These are phyloP conservation scores for Mimas tiliae DNA, from an alignment of 2,888 invertebrate species.

Conservation along the genomic window DNA sequence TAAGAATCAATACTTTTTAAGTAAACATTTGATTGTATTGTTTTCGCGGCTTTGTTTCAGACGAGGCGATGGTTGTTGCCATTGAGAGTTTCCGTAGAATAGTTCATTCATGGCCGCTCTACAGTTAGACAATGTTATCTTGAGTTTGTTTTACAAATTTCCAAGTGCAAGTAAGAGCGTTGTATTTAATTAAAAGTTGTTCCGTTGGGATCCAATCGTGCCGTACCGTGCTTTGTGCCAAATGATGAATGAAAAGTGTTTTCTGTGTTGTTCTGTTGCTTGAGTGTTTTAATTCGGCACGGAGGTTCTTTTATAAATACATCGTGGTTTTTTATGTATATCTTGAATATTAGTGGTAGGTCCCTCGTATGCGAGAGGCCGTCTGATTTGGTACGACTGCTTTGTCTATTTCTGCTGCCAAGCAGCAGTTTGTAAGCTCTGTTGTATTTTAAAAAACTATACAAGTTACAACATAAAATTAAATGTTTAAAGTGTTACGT, in stretches of 20 bases:
- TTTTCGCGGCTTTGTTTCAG: constrained; percentile 9
- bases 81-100: constrained; percentile 32
- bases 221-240: constrained; percentile 48
- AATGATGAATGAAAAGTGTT: constrained; percentile 48
- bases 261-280: constrained; percentile 6
- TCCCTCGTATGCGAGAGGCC: no score
- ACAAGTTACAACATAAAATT: no score
- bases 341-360: not conserved
- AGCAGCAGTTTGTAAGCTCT: no score
- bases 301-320: not conserved
- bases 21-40: constrained; percentile 12
- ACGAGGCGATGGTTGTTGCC: constrained; percentile 1
- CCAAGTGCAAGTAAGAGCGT: constrained; percentile 56
- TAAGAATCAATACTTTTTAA: not conserved
- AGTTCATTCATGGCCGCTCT: constrained; percentile 41
- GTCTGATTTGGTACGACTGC: no score
- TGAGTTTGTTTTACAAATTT: constrained; percentile 61
- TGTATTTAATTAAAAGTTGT: constrained; percentile 73
- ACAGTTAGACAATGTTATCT: constrained; percentile 58
- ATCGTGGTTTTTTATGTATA: not conserved
- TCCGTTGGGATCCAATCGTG: constrained; percentile 50
- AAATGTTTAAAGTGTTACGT: no score
- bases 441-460: no score
- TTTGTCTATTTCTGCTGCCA: no score
- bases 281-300: not conserved